Conservation (phyloP, 2,113 vertebrate genomes). For the Cyprinodon variegatus region DNA sequence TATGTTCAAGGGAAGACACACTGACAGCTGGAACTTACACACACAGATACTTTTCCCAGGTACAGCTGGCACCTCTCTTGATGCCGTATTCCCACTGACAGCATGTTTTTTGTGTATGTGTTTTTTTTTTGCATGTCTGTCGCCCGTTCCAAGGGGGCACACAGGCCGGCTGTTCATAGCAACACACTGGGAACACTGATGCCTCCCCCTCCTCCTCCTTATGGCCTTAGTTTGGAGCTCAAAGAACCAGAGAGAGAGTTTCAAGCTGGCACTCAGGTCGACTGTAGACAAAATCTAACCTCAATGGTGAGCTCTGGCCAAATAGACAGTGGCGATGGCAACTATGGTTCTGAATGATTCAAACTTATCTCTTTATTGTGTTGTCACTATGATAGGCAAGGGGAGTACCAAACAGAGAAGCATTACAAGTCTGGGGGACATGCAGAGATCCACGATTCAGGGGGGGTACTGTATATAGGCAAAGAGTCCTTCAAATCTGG, state of each 20-base stretch:
- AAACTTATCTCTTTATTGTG: background rate
- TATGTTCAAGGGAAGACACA: slow-evolving; percentile 3
- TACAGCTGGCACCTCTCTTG: slow-evolving; percentile 31
- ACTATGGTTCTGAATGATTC: background rate
- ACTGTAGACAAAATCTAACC: slow-evolving; percentile 42
- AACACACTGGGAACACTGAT: slow-evolving; percentile 36
- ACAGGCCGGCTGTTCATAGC: slow-evolving; percentile 64
- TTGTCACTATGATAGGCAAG: background rate
- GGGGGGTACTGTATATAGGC: background rate
- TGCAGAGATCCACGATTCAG: background rate
- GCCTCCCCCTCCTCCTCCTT: slow-evolving; percentile 26
- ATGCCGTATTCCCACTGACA: slow-evolving; percentile 37
- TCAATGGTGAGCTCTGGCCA: slow-evolving; percentile 13
- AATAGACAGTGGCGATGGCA: background rate
- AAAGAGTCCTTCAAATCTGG: too few relatives aligned
- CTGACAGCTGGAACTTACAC: slow-evolving; percentile 30
- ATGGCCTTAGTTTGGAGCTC: slow-evolving; percentile 41
- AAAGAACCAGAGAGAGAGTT: slow-evolving; percentile 37
- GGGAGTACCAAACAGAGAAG: background rate
- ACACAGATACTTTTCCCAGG: slow-evolving; percentile 9
- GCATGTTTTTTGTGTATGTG: slow-evolving; percentile 20
- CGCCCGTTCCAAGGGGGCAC: slow-evolving; percentile 74
- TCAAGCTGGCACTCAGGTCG: slow-evolving; percentile 41
- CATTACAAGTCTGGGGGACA: background rate
- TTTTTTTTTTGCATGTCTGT: slow-evolving; percentile 26